Conservation (phyloP, 2,888 invertebrate species). For the Priocnemis perturbator region DNA sequence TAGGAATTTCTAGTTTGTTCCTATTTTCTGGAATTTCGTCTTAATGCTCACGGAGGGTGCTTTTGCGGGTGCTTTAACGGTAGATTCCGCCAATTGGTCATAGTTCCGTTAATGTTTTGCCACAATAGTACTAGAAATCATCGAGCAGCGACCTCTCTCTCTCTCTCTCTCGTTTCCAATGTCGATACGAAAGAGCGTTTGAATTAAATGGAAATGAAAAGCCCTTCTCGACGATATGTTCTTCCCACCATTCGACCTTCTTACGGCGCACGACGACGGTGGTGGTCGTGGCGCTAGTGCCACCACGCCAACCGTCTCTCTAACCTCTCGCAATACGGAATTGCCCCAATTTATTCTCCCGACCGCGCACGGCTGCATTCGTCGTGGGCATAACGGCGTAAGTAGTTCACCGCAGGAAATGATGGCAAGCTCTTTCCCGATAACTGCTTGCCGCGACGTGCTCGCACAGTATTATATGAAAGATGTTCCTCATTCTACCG, state of each 20-base stretch:
- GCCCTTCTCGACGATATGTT: conserved; percentile 14
- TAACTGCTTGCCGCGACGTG: conserved; percentile 6
- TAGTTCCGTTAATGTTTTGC: too few species aligned
- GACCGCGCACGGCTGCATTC: conserved; percentile 1
- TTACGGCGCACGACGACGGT: background rate
- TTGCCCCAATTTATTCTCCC: conserved; percentile 38
- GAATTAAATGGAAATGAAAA: too few species aligned
- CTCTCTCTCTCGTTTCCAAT: too few species aligned
- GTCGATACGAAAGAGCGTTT: too few species aligned
- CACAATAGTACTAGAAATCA: too few species aligned
- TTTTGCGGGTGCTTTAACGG: too few species aligned
- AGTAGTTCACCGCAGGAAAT: conserved; percentile 6
- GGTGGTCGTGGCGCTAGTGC: background rate
- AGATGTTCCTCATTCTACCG: background rate
- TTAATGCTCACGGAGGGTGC: too few species aligned
- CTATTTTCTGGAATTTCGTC: too few species aligned
- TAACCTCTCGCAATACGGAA: conserved; percentile 24
- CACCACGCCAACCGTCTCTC: background rate
- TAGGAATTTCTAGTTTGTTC: too few species aligned
- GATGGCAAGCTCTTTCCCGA: conserved; percentile 12
- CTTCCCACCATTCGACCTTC: background rate
- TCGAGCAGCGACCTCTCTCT: too few species aligned
- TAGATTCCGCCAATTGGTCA: too few species aligned
- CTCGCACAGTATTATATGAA: background rate
- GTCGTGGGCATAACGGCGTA: background rate